Evolutionary conservation across 2,113 vertebrate species (phyloP).

Genomic region (Micronycteris hirsuta): DNA sequence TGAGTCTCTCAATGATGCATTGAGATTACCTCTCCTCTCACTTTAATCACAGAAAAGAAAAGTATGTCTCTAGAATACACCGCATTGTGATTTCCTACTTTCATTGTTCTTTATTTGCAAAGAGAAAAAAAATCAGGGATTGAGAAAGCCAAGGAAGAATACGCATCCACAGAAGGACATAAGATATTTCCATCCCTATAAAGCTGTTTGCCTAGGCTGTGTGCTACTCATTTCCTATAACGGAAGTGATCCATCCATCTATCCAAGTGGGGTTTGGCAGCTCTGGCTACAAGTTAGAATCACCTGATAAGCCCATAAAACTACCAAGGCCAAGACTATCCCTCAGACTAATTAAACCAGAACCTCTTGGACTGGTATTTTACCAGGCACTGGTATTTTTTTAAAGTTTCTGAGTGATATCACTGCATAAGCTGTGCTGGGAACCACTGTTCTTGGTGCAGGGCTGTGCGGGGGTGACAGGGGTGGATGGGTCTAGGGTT

Average conservation of each 20-base stretch:
- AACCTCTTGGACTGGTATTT: not conserved
- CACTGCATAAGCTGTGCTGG: not conserved
- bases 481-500: not conserved
- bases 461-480: too few relatives aligned
- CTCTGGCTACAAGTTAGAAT: not conserved
- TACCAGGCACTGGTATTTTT: not conserved
- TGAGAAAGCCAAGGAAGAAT: not conserved
- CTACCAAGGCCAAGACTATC: not conserved
- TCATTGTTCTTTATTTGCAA: not conserved
- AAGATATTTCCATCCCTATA: not conserved
- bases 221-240: too few relatives aligned
- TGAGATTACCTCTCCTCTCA: not conserved
- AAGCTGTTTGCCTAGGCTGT: not conserved
- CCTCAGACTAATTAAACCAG: not conserved
- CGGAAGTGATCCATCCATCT: not conserved
- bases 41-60: not conserved
- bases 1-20: not conserved
- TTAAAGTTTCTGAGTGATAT: not conserved
- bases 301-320: not conserved
- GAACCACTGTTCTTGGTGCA: not conserved
- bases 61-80: not conserved
- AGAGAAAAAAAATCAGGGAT: not conserved
- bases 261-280: not conserved
- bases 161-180: not conserved
- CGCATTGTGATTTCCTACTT: not conserved